phyloP scores from a whole-genome alignment of 1,140 invertebrate genomes.

The Nasonia longicornis region DNA sequence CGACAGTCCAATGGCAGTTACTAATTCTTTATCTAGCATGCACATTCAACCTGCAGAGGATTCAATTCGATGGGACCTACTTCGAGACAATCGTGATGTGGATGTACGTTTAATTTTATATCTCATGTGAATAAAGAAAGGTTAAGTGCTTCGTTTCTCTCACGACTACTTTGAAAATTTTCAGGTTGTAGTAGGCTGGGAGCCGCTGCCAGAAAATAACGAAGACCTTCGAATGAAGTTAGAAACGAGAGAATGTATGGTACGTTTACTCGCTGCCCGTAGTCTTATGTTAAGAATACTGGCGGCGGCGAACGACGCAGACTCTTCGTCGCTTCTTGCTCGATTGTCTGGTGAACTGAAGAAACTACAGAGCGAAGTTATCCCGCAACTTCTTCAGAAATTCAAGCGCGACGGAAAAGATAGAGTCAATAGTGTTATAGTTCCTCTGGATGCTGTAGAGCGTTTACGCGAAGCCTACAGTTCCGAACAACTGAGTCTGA shows the following conservation, averaged over 20 bases:
- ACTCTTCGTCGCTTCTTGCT: slow-evolving; percentile 54
- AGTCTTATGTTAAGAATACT: slow-evolving; percentile 63
- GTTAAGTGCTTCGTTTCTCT: slow-evolving; percentile 14
- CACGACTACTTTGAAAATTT: not conserved
- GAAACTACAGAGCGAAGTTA: slow-evolving; percentile 55
- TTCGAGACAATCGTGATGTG: slow-evolving; percentile 75
- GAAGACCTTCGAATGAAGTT: slow-evolving; percentile 58
- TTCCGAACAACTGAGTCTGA: slow-evolving; percentile 60
- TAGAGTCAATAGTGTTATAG: slow-evolving; percentile 59
- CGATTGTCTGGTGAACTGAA: slow-evolving; percentile 57
- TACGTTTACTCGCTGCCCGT: slow-evolving; percentile 58
- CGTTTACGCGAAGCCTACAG: slow-evolving; percentile 62
- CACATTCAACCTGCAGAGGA: slow-evolving; percentile 72
- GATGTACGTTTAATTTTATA: slow-evolving; percentile 52
- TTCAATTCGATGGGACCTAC: slow-evolving; percentile 67
- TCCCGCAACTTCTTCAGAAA: slow-evolving; percentile 57
- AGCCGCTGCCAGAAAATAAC: slow-evolving; percentile 56
- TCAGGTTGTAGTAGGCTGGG: slow-evolving; percentile 64
- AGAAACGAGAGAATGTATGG: slow-evolving; percentile 64
- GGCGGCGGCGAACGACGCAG: slow-evolving; percentile 55
- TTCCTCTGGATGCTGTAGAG: slow-evolving; percentile 64
- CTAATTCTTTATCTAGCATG: slow-evolving; percentile 65
- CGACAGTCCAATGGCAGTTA: slow-evolving; percentile 57
- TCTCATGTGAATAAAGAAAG: not conserved
- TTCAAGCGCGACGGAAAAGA: slow-evolving; percentile 55